A percentile compares a stretch with the other conserved stretches of the same genome.
These are phyloP conservation scores for Diplogasteroides magnus DNA, from an alignment of 1,140 invertebrate species.

Conservation along the genomic window DNA sequence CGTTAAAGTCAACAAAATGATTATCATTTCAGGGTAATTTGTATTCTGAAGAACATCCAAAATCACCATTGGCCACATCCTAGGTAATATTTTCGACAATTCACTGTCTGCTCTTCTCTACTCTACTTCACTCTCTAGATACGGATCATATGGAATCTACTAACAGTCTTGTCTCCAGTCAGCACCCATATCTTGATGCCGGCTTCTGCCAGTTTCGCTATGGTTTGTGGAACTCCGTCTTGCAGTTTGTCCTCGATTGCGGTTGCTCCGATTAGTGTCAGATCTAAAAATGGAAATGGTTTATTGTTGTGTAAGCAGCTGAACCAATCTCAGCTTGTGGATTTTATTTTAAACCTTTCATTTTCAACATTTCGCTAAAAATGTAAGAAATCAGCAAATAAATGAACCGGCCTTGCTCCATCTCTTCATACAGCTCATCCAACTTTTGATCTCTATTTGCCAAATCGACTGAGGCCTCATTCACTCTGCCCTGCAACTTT, in stretches of 20 bases:
- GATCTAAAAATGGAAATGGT: slow-evolving; percentile 59
- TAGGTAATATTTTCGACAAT: no score
- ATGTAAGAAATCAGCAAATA: no score
- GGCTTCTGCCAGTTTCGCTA: slow-evolving; percentile 84
- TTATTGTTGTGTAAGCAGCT: neutral
- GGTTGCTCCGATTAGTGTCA: slow-evolving; percentile 80
- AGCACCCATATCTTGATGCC: slow-evolving; percentile 98
- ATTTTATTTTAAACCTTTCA: no score
- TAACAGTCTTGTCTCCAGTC: slow-evolving; percentile 83
- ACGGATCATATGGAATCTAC: neutral
- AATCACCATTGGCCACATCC: no score
- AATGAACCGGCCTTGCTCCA: slow-evolving; percentile 70
- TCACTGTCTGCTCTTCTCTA: no score
- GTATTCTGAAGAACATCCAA: no score
- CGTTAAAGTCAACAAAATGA: no score
- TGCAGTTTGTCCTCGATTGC: slow-evolving; percentile 99
- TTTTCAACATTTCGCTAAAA: no score
- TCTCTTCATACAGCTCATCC: slow-evolving; percentile 93
- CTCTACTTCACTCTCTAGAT: no score
- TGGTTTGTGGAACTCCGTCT: slow-evolving; percentile 92
- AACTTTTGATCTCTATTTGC: slow-evolving; percentile 77
- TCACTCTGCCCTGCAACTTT: slow-evolving; percentile 30
- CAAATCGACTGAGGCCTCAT: slow-evolving; percentile 36
- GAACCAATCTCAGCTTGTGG: no score
- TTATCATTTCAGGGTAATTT: neutral